Evolutionary conservation across 2,797 vertebrate genomes (phyloP).

Genomic region (Hozukius guyotensis): DNA sequence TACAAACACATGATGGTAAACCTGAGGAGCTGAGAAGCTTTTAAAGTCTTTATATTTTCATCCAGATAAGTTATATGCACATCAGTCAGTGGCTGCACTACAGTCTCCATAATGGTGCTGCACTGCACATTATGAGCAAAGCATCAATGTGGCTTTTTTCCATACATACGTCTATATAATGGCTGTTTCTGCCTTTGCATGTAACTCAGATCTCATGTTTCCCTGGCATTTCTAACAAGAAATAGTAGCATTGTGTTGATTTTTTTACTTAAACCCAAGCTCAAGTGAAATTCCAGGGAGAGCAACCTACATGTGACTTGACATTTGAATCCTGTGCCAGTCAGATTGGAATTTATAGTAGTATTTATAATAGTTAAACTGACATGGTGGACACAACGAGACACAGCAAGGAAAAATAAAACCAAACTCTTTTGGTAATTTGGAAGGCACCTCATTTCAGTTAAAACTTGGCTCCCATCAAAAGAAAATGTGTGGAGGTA

Average conservation of each 20-base stretch:
- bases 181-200: background rate
- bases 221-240: background rate
- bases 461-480: background rate
- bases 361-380: background rate
- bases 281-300: background rate
- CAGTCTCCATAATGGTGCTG: background rate
- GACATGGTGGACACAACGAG: background rate
- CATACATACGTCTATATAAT: background rate
- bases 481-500: background rate
- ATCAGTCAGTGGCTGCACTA: background rate
- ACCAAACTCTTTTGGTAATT: background rate
- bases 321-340: background rate
- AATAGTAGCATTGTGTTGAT: background rate
- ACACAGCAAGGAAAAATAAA: background rate
- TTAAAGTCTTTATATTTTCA: background rate
- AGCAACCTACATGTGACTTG: background rate
- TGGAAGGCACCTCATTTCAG: background rate
- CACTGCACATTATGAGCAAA: background rate
- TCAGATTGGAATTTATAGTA: background rate
- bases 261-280: background rate
- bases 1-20: background rate
- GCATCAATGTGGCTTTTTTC: background rate
- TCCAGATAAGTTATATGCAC: background rate
- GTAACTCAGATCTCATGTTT: background rate
- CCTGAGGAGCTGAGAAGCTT: background rate